Conservation (phyloP, 1,140 invertebrate genomes). For the Trichonephila clavata region DNA sequence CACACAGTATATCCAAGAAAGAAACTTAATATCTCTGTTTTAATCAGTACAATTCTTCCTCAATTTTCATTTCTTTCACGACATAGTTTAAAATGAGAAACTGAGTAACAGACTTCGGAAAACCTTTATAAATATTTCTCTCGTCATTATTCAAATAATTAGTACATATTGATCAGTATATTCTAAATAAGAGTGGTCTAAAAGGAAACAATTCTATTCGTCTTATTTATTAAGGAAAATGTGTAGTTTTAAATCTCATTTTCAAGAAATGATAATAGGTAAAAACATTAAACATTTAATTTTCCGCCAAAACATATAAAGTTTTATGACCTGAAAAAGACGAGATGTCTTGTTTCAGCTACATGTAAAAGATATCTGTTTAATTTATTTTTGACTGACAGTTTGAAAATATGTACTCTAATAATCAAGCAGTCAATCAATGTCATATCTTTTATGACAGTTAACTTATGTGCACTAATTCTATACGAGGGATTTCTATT, state of each 20-base stretch:
- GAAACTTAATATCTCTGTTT: too few species aligned
- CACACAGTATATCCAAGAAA: too few species aligned
- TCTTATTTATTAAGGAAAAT: slow-evolving; percentile 16
- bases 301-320: background rate
- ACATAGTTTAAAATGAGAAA: too few species aligned
- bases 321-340: background rate
- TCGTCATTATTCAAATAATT: too few species aligned
- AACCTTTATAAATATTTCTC: too few species aligned
- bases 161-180: too few species aligned
- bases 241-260: background rate
- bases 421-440: background rate
- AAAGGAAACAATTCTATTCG: background rate
- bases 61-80: too few species aligned
- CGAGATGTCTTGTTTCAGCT: background rate
- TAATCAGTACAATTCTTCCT: too few species aligned
- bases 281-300: background rate
- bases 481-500: background rate
- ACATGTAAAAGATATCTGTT: background rate
- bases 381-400: background rate
- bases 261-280: background rate
- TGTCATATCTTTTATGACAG: background rate
- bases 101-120: too few species aligned
- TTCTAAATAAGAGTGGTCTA: background rate
- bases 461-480: background rate
- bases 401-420: background rate